A percentile compares a stretch with the other conserved stretches of the same genome.
Conservation (phyloP, 2,113 vertebrate genomes). For the Empidonax traillii region DNA sequence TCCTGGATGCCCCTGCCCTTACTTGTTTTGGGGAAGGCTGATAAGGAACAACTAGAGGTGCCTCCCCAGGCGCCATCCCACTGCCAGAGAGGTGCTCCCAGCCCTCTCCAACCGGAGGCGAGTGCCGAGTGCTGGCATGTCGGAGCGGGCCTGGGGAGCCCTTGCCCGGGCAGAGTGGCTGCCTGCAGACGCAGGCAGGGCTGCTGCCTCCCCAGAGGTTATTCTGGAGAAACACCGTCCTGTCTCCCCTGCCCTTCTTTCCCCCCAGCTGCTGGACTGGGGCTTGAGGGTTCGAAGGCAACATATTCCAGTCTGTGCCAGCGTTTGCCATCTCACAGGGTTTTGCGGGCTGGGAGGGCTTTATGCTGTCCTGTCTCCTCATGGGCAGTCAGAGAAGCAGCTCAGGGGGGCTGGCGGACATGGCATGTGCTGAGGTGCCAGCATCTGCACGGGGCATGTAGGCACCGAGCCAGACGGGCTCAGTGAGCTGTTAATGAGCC, state of each 20-base stretch:
- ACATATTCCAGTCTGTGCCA: fast-evolving
- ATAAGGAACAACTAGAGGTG: conserved; percentile 22
- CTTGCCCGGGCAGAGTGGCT: conserved; percentile 24
- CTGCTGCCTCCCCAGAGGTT: not conserved
- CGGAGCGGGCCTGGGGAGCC: not conserved
- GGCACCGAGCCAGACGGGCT: not conserved
- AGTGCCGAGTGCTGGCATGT: not conserved
- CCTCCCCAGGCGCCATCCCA: not conserved
- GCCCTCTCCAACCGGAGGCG: not conserved
- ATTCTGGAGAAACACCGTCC: not conserved
- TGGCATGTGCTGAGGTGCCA: not conserved
- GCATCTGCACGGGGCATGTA: not conserved
- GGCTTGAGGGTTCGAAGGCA: not conserved
- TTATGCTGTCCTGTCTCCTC: not conserved
- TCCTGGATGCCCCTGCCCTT: conserved; percentile 28
- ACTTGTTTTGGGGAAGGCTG: conserved; percentile 35
- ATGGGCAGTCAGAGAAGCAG: not conserved
- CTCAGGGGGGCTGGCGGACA: fast-evolving
- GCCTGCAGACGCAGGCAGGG: conserved; percentile 22
- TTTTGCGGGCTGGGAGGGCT: not conserved
- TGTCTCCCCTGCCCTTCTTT: not conserved
- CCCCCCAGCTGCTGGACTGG: not conserved
- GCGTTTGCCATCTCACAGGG: fast-evolving
- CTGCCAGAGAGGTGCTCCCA: not conserved
- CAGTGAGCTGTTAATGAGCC: not conserved